Percentiles rank a stretch among this genome's conserved stretches.
These are phyloP conservation scores for Cheilinus undulatus DNA, from an alignment of 2,113 vertebrate genomes.

Conservation along the genomic window DNA sequence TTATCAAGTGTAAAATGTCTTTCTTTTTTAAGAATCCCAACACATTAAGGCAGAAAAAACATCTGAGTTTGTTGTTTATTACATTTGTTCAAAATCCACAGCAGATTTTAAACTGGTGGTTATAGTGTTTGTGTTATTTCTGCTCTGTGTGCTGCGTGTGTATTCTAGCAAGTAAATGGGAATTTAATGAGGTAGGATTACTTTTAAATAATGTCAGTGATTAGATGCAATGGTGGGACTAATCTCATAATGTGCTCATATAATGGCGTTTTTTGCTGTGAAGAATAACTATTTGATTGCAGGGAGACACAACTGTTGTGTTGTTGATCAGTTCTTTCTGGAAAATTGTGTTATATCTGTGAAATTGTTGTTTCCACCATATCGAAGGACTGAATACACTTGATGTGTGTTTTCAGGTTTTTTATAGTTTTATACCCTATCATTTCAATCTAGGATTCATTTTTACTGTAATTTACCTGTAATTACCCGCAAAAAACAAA, in stretches of 20 bases:
- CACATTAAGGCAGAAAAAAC: conserved; percentile 11
- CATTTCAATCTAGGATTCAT: too few species aligned
- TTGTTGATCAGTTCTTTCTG: conserved; percentile 4
- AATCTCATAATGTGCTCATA: conserved; percentile 44
- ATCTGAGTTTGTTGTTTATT: conserved; percentile 4
- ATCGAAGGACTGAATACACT: background rate
- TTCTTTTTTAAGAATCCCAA: conserved; percentile 16
- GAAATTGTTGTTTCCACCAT: background rate
- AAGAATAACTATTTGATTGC: conserved; percentile 15
- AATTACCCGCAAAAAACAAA: too few species aligned
- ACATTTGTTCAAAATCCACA: background rate
- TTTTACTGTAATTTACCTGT: too few species aligned
- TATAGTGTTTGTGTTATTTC: background rate
- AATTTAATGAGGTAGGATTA: conserved; percentile 40
- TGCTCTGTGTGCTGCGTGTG: background rate
- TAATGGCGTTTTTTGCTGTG: conserved; percentile 6
- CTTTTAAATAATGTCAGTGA: conserved; percentile 50
- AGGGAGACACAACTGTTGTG: conserved; percentile 13
- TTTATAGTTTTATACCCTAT: too few species aligned
- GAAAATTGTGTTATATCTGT: background rate
- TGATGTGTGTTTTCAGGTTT: too few species aligned
- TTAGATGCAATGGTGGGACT: conserved; percentile 39
- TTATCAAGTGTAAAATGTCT: conserved; percentile 6
- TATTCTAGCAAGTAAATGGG: conserved; percentile 41
- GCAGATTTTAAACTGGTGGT: conserved; percentile 12